A percentile compares a stretch with the other conserved stretches of the same genome.
phyloP scores from a whole-genome alignment of 2,797 vertebrate genomes.

The Monodelphis domestica region DNA sequence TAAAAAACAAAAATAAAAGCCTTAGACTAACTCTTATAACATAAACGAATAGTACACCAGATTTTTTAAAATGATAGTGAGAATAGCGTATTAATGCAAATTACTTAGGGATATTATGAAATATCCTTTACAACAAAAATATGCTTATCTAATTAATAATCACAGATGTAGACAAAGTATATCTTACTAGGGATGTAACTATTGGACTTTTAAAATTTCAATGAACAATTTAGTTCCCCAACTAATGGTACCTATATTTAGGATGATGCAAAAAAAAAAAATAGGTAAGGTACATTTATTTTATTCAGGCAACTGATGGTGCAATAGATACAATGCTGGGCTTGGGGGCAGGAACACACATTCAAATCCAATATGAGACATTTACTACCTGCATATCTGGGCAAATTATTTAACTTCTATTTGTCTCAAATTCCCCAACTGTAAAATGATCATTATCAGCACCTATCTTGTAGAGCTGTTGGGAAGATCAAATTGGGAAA shows the following conservation, averaged over 20 bases:
- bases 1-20: not conserved
- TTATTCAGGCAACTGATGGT: not conserved
- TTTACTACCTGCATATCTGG: not conserved
- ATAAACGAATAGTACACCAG: not conserved
- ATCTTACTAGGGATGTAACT: not conserved
- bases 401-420: not conserved
- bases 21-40: fast-evolving
- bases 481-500: not conserved
- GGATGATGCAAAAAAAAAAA: not conserved
- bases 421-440: not conserved
- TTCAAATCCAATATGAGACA: not conserved
- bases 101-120: not conserved
- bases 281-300: not conserved
- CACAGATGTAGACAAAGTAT: not conserved
- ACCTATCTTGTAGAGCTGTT: not conserved
- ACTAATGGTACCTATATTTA: not conserved
- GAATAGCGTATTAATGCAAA: not conserved
- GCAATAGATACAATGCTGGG: not conserved
- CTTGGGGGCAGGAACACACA: not conserved
- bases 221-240: not conserved
- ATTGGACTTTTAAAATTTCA: not conserved
- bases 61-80: not conserved
- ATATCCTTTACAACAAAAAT: not conserved
- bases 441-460: not conserved
- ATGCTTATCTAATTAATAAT: not conserved